Conservation (phyloP, 2,113 vertebrate genomes). For the Anarrhichthys ocellatus region DNA sequence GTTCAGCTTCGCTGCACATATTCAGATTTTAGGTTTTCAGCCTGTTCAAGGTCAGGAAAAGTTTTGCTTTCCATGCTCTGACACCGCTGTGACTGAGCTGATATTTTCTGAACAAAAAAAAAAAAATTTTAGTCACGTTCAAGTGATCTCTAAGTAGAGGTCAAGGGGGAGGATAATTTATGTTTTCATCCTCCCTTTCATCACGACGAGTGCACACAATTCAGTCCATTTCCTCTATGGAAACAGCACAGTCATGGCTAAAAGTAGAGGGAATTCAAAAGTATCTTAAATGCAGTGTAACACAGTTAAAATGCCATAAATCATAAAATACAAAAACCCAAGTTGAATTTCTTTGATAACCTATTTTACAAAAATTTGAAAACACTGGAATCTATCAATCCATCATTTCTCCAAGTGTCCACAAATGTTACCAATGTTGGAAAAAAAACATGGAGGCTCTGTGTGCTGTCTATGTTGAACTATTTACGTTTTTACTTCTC, state of each 20-base stretch:
- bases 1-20: not conserved
- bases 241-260: not conserved
- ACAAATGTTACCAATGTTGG: too few relatives aligned
- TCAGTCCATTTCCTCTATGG: conserved; percentile 23
- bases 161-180: conserved; percentile 18
- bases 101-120: not conserved
- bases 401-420: too few relatives aligned
- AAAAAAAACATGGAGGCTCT: too few relatives aligned
- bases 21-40: conserved; percentile 1
- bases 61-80: not conserved
- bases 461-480: too few relatives aligned
- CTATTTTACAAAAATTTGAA: too few relatives aligned
- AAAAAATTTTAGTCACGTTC: conserved; percentile 9
- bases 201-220: not conserved
- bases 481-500: too few relatives aligned
- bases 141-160: not conserved
- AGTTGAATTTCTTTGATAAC: too few relatives aligned
- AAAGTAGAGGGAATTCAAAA: too few relatives aligned
- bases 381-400: too few relatives aligned
- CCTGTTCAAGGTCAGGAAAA: conserved; percentile 4
- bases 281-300: too few relatives aligned
- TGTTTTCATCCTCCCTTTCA: conserved; percentile 25
- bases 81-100: not conserved
- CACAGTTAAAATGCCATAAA: not conserved
- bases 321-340: not conserved